phyloP scores from a whole-genome alignment of 2,888 invertebrate genomes.

The Acleris holmiana region DNA sequence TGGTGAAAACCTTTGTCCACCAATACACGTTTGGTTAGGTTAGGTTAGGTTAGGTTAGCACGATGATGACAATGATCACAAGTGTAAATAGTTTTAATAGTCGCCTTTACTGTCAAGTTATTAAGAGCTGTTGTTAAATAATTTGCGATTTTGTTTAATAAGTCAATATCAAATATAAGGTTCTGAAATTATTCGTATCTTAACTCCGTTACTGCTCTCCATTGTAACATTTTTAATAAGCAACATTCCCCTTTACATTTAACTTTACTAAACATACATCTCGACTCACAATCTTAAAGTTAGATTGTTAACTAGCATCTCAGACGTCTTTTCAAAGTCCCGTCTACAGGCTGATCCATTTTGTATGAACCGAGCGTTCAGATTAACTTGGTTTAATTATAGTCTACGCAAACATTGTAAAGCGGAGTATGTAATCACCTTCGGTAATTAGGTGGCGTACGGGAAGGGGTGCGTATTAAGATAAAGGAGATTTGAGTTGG shows the following conservation, averaged over 20 bases:
- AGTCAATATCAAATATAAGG: too few relatives aligned
- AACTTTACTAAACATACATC: conserved; percentile 2
- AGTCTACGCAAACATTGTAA: conserved; percentile 67
- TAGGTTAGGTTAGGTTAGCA: too few relatives aligned
- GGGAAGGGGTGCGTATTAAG: conserved; percentile 36
- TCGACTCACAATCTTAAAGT: background rate
- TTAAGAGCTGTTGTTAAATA: too few relatives aligned
- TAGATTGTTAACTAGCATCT: conserved; percentile 35
- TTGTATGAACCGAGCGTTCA: conserved; percentile 72
- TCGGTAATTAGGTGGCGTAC: conserved; percentile 72
- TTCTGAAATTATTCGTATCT: too few relatives aligned
- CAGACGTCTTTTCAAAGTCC: conserved; percentile 49
- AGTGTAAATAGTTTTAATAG: too few relatives aligned
- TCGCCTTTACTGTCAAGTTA: too few relatives aligned
- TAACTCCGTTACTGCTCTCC: background rate
- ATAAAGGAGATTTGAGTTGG: conserved; percentile 28
- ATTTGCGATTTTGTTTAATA: too few relatives aligned
- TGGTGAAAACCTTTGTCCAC: too few relatives aligned
- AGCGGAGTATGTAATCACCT: conserved; percentile 73
- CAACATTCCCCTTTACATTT: background rate
- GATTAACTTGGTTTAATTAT: conserved; percentile 80
- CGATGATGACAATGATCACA: too few relatives aligned
- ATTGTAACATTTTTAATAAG: background rate
- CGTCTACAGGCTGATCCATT: conserved; percentile 62
- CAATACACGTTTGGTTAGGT: too few relatives aligned